Base-by-base conservation (phyloP, 1,140 invertebrate genomes). In the Psilanteris sp. region DNA sequence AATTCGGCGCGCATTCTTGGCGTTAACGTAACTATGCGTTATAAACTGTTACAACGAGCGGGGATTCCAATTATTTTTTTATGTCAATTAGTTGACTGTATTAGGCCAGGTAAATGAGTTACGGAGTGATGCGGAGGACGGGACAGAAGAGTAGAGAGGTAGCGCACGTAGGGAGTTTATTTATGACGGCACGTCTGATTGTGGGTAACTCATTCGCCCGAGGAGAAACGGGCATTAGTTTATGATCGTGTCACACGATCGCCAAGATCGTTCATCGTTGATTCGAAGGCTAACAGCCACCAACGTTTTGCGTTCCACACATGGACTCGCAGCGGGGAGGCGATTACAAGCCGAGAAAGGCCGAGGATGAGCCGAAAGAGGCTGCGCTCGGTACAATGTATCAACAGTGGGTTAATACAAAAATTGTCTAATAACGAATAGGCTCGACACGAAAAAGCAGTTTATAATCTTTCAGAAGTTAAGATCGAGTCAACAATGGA, bases 391-490 rank as follows among this genome's bases (percentile, higher is more conserved):
- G 18, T 48, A 72, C 44, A 74, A 59, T 34, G 68, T 73, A 48
- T 36, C 26, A 26, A 15, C 31, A 34, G 15, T 24, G 24, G 22
- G 52, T 50, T 37, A 46, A 75, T 52, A 70, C 67, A 71, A 59
- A 80, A 57, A 70, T 59, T 52, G 78, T 76, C 32, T 59, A 70
- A 78, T 77, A 79, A 76, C 77, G 61, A 78, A 85, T 83, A 83
- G 82, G 48, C 75, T 57, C 77, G 77, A 80, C 81, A 81, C 29
- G 15, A 50, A 62, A 44, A 80, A 85, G 84, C 73, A 85, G 81
- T 83, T 86, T 83, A 79, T 85, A 85, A 87, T 85, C 83, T 80
- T 73, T 52, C n/a, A 85, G 76, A 87, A 87, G 85, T 87, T 87
- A 87, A 87, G 83, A 87, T 81, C 61, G 22, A 15, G 6, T 27